These are phyloP conservation scores for Euspilapteryx auroguttella DNA, from an alignment of 2,888 invertebrate genomes.

Conservation along the genomic window DNA sequence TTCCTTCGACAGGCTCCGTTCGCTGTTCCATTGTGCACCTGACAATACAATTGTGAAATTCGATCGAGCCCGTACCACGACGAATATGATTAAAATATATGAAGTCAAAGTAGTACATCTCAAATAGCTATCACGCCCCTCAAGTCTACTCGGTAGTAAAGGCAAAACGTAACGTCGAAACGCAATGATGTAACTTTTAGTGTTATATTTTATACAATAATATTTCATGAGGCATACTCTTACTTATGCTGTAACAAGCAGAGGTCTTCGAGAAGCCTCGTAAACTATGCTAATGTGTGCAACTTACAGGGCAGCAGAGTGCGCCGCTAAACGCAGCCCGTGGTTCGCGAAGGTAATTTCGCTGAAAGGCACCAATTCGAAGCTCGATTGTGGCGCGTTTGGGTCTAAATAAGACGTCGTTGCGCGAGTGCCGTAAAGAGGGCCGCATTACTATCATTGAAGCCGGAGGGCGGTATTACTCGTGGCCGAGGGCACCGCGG, in stretches of 20 bases:
- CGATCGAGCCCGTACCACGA: no score
- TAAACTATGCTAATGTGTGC: constrained; percentile 18
- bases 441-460: constrained; percentile 49
- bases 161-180: no score
- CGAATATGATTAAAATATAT: no score
- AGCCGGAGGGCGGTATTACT: constrained; percentile 42
- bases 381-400: constrained; percentile 36
- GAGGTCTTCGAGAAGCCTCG: no score
- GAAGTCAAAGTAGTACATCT: no score
- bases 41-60: constrained; percentile 52
- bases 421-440: constrained; percentile 42
- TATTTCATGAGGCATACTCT: no score
- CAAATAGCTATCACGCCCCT: no score
- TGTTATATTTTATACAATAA: no score
- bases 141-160: no score
- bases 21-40: constrained; percentile 14
- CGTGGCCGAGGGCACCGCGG: constrained; percentile 28
- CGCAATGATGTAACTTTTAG: no score
- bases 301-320: constrained; percentile 19
- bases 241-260: no score
- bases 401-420: constrained; percentile 55
- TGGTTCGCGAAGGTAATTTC: constrained; percentile 37
- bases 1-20: no score
- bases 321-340: constrained; percentile 31
- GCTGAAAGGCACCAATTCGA: constrained; percentile 54